Conservation (phyloP, 2,797 vertebrate genomes). For the Mormyrops boulengeri region DNA sequence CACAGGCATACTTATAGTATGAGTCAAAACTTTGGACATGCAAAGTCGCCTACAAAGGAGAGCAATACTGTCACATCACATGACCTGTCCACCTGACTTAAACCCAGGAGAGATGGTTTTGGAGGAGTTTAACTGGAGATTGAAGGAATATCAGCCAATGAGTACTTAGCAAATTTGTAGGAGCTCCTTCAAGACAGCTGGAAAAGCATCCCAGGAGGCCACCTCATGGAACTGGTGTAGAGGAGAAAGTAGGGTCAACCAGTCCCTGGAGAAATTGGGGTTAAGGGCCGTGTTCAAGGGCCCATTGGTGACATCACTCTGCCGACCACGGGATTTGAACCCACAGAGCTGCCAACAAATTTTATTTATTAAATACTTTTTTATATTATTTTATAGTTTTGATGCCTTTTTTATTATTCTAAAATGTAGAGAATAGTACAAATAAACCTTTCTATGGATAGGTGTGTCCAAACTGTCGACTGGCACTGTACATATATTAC, state of each 20-base stretch:
- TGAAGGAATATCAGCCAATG: not conserved
- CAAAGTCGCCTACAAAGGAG: not conserved
- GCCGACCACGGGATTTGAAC: not conserved
- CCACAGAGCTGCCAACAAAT: not conserved
- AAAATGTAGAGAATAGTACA: not conserved
- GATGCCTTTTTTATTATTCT: not conserved
- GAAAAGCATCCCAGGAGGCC: not conserved
- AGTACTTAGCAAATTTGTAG: not conserved
- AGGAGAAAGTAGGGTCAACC: not conserved
- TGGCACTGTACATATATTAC: not conserved
- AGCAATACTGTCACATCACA: not conserved
- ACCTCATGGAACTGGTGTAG: not conserved
- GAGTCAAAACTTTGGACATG: not conserved
- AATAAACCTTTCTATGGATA: not conserved
- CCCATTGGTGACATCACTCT: not conserved
- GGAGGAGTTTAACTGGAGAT: not conserved
- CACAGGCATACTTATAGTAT: not conserved
- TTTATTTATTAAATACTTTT: not conserved
- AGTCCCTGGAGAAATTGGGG: not conserved
- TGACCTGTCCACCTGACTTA: not conserved
- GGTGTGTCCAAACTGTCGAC: not conserved
- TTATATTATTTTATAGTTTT: not conserved
- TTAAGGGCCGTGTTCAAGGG: not conserved
- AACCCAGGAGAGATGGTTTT: not conserved
- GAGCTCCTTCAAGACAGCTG: not conserved